Evolutionary conservation across 2,113 vertebrate genomes (phyloP), one percentile per base, ranked within the genome.

Genomic region (Oncorhynchus clarkii): DNA sequence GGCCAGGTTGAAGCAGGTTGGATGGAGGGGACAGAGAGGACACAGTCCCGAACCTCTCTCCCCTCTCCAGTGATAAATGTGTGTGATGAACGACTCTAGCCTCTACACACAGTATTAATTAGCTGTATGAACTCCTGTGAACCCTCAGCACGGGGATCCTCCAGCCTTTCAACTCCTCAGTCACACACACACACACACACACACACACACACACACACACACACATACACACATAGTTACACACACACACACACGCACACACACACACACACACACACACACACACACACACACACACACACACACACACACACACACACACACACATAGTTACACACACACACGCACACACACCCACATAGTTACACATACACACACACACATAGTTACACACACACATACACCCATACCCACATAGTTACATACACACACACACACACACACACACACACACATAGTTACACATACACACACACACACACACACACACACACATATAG

Each of bases 91-190:
- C 78, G 4, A 18, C 16, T 18, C 51, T 83, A 90, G 84, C 83
- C 29, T 73, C 83, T 75, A 84, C 79, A 78, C 89, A 88, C 88
- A 86, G 72, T 89, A 90, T 93, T 92, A 92, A 93, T 93, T 91
- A 92, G 91, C 88, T 86, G 65, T 82, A 82, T 92, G 92, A 93
- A 93, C 92, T 92, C 81, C 71, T 78, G 86, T 93, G 92, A 92
- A 93, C 92, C 91, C 90, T 85, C 84, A 81, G 88, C 79, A 85
- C 78, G 62, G 68, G 80, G 78, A 71, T 29, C 86, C 82, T 79
- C 73, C 73, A 74, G 75, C 82, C 76, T 87, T 90, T 90, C 84
- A 90, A 86, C 82, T 87, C 75, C 75, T 79, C 54, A 20, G 3
- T 27, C 14, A 65, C 24, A 49, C 22, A 74, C 64, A 74, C 39